phyloP scores from a whole-genome alignment of 2,113 vertebrate species.

The Fregetta grallaria region DNA sequence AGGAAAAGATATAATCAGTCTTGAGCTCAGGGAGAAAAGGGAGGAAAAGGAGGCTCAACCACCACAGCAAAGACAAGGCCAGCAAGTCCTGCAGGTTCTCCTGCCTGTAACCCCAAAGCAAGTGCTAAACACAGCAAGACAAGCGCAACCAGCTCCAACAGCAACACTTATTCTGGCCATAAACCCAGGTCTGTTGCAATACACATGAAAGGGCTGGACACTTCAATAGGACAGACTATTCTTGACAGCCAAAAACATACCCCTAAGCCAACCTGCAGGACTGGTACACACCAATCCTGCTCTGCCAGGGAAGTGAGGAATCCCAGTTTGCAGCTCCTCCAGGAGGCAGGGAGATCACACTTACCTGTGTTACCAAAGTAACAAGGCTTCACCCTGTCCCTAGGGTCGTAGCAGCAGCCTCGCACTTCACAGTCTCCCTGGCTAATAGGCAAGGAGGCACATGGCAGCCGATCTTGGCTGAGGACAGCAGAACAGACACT shows the following conservation, averaged over 20 bases:
- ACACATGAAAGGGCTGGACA: background rate
- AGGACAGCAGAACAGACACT: slow-evolving; percentile 11
- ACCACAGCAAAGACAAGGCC: background rate
- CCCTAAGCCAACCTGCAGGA: background rate
- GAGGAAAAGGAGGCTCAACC: background rate
- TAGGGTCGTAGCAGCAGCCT: slow-evolving; percentile 60
- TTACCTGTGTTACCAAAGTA: slow-evolving; percentile 70
- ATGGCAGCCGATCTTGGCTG: background rate
- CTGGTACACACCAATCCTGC: background rate
- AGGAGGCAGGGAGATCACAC: background rate
- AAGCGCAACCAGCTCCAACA: background rate
- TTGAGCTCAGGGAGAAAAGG: background rate
- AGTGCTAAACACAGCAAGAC: background rate
- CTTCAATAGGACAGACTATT: background rate
- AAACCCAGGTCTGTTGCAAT: background rate
- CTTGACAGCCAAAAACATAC: background rate
- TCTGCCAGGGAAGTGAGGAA: background rate
- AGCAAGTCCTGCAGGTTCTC: background rate
- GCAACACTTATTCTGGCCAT: background rate
- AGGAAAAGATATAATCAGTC: background rate
- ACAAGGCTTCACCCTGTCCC: slow-evolving; percentile 42
- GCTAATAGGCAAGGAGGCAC: background rate
- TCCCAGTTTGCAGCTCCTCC: background rate
- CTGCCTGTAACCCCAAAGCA: background rate
- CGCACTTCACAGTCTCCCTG: background rate